phyloP scores from a whole-genome alignment of 30 jellyfish, hydroid and myxozoan genomes.

The Nemopilema nomurai region DNA sequence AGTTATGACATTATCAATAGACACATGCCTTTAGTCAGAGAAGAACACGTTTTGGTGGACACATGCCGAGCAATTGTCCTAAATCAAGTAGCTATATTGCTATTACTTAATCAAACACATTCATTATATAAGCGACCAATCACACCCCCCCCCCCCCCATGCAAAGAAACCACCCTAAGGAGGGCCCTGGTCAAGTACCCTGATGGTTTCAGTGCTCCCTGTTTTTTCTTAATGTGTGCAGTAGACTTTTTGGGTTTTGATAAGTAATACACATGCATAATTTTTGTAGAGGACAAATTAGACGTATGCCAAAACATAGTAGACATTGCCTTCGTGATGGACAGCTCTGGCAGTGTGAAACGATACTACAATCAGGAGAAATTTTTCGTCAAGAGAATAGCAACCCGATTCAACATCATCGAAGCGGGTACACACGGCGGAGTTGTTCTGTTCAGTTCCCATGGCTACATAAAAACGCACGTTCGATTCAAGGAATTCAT shows the following conservation, averaged over 20 bases:
- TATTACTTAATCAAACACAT: no score
- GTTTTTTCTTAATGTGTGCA: no score
- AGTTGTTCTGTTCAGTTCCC: slow-evolving; percentile 62
- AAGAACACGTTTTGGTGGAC: no score
- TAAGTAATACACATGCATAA: neutral
- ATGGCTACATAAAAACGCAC: slow-evolving; percentile 6
- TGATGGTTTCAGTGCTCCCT: no score
- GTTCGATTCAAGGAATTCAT: slow-evolving; percentile 8
- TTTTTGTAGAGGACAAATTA: slow-evolving; percentile 14
- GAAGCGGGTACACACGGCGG: slow-evolving; percentile 52
- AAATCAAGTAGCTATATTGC: no score
- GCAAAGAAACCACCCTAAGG: no score
- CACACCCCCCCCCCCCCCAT: neutral
- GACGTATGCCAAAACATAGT: slow-evolving; percentile 19
- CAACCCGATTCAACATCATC: slow-evolving; percentile 12
- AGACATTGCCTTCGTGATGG: slow-evolving; percentile 58
- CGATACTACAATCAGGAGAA: slow-evolving; percentile 19
- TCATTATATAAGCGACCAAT: neutral
- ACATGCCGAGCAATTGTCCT: no score
- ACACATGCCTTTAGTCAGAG: no score
- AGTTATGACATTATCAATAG: no score
- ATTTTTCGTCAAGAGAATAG: slow-evolving; percentile 35
- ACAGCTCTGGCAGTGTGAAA: slow-evolving; percentile 45
- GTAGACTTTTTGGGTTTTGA: no score
- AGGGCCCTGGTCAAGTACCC: neutral